phyloP scores from a whole-genome alignment of 2,113 vertebrate genomes.

The Hemiscyllium ocellatum region DNA sequence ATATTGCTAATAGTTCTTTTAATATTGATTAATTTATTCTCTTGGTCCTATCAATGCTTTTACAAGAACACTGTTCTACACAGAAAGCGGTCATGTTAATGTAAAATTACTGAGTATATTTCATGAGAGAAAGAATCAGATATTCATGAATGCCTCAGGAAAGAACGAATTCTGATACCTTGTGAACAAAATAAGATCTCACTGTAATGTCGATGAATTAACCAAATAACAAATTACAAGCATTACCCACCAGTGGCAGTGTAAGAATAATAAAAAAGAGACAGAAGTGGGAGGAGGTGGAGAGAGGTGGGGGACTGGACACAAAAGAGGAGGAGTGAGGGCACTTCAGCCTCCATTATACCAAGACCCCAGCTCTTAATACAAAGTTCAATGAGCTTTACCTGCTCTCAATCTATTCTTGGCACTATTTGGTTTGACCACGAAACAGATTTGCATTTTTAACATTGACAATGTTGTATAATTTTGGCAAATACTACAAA shows the following conservation, averaged over 20 bases:
- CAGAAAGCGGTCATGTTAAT: neutral
- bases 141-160: conserved; percentile 32
- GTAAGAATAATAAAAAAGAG: too few species aligned
- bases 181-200: conserved; percentile 16
- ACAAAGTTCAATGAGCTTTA: too few species aligned
- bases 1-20: conserved; percentile 16
- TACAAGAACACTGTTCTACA: neutral
- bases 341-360: too few species aligned
- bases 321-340: too few species aligned
- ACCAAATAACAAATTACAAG: too few species aligned
- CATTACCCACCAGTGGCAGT: too few species aligned
- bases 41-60: conserved; percentile 15
- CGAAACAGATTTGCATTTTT: too few species aligned
- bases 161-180: conserved; percentile 2
- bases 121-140: conserved; percentile 27
- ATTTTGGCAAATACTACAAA: neutral
- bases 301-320: too few species aligned
- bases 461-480: neutral
- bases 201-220: neutral
- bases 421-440: too few species aligned
- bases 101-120: conserved; percentile 4
- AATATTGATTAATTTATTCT: conserved; percentile 24
- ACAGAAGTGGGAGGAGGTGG: too few species aligned
- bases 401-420: too few species aligned
- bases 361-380: too few species aligned